phyloP scores from a whole-genome alignment of 2,888 invertebrate species.

The Diogma glabrata region DNA sequence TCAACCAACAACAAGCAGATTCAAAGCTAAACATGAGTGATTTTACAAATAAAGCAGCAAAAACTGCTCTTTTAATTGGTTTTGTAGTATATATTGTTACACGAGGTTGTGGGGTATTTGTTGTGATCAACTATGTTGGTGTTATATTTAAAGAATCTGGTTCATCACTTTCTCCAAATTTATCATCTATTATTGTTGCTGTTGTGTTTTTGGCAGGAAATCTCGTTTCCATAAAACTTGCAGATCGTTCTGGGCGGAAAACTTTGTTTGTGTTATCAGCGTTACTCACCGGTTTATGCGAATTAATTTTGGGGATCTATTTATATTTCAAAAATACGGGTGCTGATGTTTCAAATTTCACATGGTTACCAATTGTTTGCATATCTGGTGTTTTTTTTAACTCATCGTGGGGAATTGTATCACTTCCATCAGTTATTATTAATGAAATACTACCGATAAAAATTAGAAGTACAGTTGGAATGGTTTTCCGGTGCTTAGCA shows the following conservation, averaged over 20 bases:
- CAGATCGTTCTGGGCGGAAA: no score
- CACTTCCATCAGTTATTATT: slow-evolving; percentile 28
- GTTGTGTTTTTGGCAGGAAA: slow-evolving; percentile 19
- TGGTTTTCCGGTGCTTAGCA: no score
- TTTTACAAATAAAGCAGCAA: neutral
- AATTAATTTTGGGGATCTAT: slow-evolving; percentile 24
- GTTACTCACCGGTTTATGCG: neutral
- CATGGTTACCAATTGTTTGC: slow-evolving; percentile 28
- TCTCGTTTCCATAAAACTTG: no score
- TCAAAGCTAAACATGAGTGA: neutral
- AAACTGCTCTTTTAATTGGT: neutral
- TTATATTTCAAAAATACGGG: slow-evolving; percentile 19
- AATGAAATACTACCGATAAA: slow-evolving; percentile 31
- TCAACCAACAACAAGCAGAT: neutral
- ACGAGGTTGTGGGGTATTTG: slow-evolving; percentile 32
- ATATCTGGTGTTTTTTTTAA: slow-evolving; percentile 28
- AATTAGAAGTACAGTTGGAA: slow-evolving; percentile 28
- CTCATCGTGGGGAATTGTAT: slow-evolving; percentile 28
- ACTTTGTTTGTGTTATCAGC: no score
- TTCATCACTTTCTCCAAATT: slow-evolving; percentile 27
- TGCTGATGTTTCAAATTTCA: slow-evolving; percentile 21
- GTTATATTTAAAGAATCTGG: slow-evolving; percentile 31
- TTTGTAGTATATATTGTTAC: neutral
- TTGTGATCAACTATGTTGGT: slow-evolving; percentile 32
- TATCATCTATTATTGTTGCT: slow-evolving; percentile 32